Percentiles rank a stretch among this genome's conserved stretches.
phyloP scores from a whole-genome alignment of 2,888 invertebrate species.

The Embidobia sp. region DNA sequence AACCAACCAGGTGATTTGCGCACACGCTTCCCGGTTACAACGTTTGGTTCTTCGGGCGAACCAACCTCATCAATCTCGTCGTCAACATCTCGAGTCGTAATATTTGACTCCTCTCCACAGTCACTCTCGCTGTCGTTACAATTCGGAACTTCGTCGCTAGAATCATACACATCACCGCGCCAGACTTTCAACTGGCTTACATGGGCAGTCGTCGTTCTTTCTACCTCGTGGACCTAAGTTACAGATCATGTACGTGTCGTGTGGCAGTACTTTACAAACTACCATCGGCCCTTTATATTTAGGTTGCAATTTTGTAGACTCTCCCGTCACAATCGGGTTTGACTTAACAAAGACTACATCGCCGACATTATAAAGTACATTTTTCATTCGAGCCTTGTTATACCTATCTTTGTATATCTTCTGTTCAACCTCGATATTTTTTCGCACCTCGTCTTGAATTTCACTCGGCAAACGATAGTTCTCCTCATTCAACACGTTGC shows the following conservation, averaged over 20 bases:
- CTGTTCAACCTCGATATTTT: constrained; percentile 42
- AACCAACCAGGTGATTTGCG: no score
- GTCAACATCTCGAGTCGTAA: no score
- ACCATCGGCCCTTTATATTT: constrained; percentile 11
- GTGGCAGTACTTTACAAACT: neutral
- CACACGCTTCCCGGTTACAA: no score
- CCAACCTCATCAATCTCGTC: no score
- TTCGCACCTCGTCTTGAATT: constrained; percentile 1
- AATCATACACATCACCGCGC: no score
- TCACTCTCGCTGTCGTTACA: no score
- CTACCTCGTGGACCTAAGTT: neutral
- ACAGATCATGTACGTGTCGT: neutral
- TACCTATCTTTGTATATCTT: constrained; percentile 33
- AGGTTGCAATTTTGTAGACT: constrained; percentile 36
- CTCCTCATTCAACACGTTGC: neutral
- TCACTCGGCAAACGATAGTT: constrained; percentile 16
- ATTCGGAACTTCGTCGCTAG: no score
- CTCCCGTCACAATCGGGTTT: constrained; percentile 11
- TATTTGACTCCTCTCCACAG: no score
- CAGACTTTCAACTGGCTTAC: no score
- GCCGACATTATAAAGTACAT: constrained; percentile 37
- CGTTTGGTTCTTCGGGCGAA: no score
- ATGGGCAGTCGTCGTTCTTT: constrained; percentile 25
- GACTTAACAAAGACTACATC: constrained; percentile 34
- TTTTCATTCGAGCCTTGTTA: constrained; percentile 13